Evolutionary conservation across 2,797 vertebrate species (phyloP).

Genomic region (Gambelia wislizenii): DNA sequence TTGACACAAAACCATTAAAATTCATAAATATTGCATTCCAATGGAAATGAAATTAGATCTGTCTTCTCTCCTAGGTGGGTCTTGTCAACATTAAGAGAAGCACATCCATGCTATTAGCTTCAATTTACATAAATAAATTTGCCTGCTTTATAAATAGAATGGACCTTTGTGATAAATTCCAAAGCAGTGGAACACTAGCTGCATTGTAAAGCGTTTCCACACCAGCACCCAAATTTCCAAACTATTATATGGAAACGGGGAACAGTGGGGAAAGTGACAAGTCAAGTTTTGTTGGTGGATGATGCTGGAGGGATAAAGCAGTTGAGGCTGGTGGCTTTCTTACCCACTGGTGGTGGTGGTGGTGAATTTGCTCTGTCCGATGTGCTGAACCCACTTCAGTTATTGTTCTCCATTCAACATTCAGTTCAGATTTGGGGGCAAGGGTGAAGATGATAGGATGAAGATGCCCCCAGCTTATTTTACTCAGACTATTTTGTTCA

Average conservation of each 20-base stretch:
- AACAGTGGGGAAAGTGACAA: no score
- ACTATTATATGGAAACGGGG: background rate
- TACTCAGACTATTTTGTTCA: background rate
- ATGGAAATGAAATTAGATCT: constrained; percentile 68
- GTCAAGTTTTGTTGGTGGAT: no score
- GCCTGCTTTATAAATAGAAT: constrained; percentile 46
- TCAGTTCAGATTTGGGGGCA: background rate
- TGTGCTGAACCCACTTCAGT: no score
- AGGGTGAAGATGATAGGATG: background rate
- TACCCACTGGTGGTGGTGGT: no score
- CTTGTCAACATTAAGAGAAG: constrained; percentile 54
- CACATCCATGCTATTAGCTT: constrained; percentile 44
- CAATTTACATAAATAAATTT: constrained; percentile 68
- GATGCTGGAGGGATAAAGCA: background rate
- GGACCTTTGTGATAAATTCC: constrained; percentile 45
- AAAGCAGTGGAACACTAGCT: constrained; percentile 42
- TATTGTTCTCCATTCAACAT: no score
- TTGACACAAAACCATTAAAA: constrained; percentile 66
- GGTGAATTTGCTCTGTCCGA: no score
- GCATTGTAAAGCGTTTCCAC: constrained; percentile 46
- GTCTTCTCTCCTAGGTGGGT: constrained; percentile 61
- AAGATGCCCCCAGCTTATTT: background rate
- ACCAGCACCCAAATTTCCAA: constrained; percentile 52
- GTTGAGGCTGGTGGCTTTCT: no score
- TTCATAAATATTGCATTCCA: constrained; percentile 65